Percentiles rank a stretch among this genome's conserved stretches.
These are phyloP conservation scores for Amblyteles armatorius DNA, from an alignment of 2,888 invertebrate species.

Conservation along the genomic window DNA sequence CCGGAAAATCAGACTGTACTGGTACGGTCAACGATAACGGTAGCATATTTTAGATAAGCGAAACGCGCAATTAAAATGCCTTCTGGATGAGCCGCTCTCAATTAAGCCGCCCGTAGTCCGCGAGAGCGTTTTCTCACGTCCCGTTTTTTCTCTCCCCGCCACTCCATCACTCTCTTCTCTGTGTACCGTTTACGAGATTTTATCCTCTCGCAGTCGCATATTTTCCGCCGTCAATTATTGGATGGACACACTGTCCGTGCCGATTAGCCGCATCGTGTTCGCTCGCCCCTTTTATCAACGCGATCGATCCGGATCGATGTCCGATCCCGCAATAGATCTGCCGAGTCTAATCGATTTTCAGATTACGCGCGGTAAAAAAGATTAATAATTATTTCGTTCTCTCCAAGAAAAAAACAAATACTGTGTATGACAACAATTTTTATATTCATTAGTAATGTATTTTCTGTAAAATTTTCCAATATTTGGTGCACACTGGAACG, in stretches of 20 bases:
- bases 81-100: slow-evolving; percentile 76
- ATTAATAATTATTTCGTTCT: not conserved
- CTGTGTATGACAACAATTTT: not conserved
- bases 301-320: slow-evolving; percentile 33
- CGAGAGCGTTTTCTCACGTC: slow-evolving; percentile 27
- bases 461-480: too few relatives aligned
- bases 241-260: not conserved
- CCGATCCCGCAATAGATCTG: slow-evolving; percentile 21
- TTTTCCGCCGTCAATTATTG: not conserved
- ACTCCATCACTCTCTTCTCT: not conserved
- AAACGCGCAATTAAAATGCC: slow-evolving; percentile 82
- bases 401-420: too few relatives aligned
- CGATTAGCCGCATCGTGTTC: not conserved
- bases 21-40: slow-evolving; percentile 77
- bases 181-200: not conserved
- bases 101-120: slow-evolving; percentile 68
- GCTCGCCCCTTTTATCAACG: not conserved
- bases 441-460: not conserved
- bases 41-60: slow-evolving; percentile 81
- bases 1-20: slow-evolving; percentile 79
- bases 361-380: not conserved
- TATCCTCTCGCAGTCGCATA: not conserved
- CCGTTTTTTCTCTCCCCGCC: not conserved
- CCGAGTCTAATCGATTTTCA: not conserved
- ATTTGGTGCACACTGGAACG: too few relatives aligned